Evolutionary conservation across 92 coral and sea anemone genomes (phyloP).

Genomic region (Chrysogorgia sp.): DNA sequence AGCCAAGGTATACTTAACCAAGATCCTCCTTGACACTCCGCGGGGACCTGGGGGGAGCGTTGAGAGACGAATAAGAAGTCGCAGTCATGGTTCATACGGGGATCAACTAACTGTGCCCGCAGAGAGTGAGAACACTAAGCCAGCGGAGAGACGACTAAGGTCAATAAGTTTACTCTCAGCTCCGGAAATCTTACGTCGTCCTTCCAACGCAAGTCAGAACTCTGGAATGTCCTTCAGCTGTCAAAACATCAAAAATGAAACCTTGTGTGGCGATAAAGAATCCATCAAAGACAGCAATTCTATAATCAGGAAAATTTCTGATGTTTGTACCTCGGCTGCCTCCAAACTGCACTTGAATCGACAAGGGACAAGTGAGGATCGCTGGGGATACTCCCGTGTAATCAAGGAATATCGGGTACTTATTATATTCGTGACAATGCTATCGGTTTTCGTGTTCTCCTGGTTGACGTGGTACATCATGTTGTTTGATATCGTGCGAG

Average conservation of each 20-base stretch:
- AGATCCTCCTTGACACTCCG: background rate
- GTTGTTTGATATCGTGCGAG: conserved; percentile 11
- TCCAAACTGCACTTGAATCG: conserved; percentile 18
- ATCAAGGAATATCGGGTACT: conserved; percentile 28
- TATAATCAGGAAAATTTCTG: background rate
- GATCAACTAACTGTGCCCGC: background rate
- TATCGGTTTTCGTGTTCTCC: conserved; percentile 8
- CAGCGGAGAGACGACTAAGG: background rate
- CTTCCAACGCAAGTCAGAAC: background rate
- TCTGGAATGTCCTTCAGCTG: background rate
- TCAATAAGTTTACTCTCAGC: conserved; percentile 1
- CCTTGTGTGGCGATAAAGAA: background rate
- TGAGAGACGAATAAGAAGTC: background rate
- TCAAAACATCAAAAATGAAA: background rate
- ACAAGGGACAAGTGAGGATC: conserved; percentile 19
- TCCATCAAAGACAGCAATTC: background rate
- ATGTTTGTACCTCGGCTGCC: conserved; percentile 28
- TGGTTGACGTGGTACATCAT: conserved; percentile 44
- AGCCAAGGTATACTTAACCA: background rate
- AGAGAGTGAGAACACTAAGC: background rate
- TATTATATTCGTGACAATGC: conserved; percentile 29
- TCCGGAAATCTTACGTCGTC: background rate
- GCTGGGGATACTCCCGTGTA: conserved; percentile 23
- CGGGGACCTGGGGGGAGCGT: background rate
- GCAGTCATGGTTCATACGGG: conserved; percentile 21